These are phyloP conservation scores for Cephus spinipes DNA, from an alignment of 2,888 invertebrate species.

Conservation along the genomic window DNA sequence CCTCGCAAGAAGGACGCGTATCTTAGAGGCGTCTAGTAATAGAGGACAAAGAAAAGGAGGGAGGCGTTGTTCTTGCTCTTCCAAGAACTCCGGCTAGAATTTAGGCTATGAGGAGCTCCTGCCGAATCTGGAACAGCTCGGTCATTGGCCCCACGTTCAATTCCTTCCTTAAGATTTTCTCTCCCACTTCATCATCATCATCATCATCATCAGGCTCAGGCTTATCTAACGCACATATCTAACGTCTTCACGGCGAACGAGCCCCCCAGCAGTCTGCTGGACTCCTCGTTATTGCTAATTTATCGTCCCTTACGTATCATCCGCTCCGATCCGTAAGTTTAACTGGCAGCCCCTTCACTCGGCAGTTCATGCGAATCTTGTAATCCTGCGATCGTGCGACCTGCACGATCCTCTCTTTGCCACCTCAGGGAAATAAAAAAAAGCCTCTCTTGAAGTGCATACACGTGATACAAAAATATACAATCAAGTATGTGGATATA, in stretches of 20 bases:
- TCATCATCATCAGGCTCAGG: neutral
- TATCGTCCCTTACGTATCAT: neutral
- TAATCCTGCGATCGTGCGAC: neutral
- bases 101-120: slow-evolving; percentile 63
- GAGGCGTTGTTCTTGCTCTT: slow-evolving; percentile 24
- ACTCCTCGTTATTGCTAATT: slow-evolving; percentile 5
- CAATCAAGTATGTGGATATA: neutral
- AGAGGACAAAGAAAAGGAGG: neutral
- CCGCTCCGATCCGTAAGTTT: neutral
- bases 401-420: neutral
- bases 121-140: slow-evolving; percentile 63
- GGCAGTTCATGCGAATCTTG: neutral
- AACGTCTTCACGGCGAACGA: neutral
- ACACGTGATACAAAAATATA: neutral
- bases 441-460: neutral
- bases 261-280: neutral
- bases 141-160: slow-evolving; percentile 56
- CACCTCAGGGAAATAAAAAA: neutral
- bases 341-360: neutral
- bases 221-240: slow-evolving; percentile 4
- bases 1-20: neutral
- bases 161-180: slow-evolving; percentile 35
- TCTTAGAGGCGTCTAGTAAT: neutral
- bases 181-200: neutral
- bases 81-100: slow-evolving; percentile 60